Evolutionary conservation across 2,113 vertebrate species (phyloP), one percentile per base, ranked within the genome.

Genomic region (Chamaea fasciata): DNA sequence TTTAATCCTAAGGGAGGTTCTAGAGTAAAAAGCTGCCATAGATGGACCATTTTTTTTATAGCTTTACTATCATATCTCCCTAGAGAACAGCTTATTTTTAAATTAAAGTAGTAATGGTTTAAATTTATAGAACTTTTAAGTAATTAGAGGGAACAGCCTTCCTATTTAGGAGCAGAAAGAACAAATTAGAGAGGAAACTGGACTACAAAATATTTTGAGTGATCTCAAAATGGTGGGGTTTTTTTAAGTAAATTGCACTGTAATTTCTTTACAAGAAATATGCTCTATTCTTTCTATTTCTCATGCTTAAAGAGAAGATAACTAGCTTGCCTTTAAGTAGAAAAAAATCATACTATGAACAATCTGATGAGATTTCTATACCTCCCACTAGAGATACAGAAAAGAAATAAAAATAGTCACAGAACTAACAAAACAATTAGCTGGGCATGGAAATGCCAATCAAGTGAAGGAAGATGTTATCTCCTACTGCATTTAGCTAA

Each of bases 31-130:
- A 80, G 18, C 23, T 77, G 22, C 83, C 79, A 52, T 30, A 95
- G 33, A 94, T 63, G 52, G 71, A 59, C 39, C 37, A 33, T 35
- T 63, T 69, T 39, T 86, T 96, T 77, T 37, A 83, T 18, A 83
- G 37, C 6, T 75, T 56, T 69, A 80, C 27, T 87, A 79, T 21
- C 10, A 3, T n/a, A 46, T 23, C 13, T 84, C 69, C 60, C 76
- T 60, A 74, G 56, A 83, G 82, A 83, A 37, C 11, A 28, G 20
- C 14, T 52, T 86, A 81, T 94, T 95, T 94, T 93, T 86, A 94
- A 52, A 83, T 77, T 70, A 37, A 82, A 95, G 17, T 31, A 83
- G 37, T 28, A 79, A 91, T 35, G 13, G 16, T 17, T 96, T 59
- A 65, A 65, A 64, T 79, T 87, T 39, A 68, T 31, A 73, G 21